Conservation (phyloP, 1,140 invertebrate species). For the Halesus radiatus region DNA sequence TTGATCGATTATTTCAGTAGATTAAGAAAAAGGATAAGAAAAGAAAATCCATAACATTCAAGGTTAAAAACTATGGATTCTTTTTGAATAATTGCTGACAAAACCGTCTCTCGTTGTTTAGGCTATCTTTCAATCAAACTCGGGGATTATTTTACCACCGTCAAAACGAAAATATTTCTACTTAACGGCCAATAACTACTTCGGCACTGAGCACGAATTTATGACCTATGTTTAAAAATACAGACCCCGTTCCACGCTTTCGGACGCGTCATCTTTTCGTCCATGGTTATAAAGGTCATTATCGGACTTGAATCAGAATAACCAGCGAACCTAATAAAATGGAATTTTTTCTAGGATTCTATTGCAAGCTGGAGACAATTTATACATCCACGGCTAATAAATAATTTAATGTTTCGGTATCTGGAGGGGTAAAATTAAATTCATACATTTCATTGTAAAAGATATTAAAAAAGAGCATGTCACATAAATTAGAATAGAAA, state of each 20-base stretch:
- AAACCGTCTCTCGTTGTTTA: too few relatives aligned
- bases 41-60: too few relatives aligned
- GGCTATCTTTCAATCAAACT: too few relatives aligned
- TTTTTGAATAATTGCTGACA: too few relatives aligned
- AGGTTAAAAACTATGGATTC: too few relatives aligned
- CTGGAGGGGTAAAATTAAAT: not conserved
- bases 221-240: constrained; percentile 27
- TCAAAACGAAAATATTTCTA: not conserved
- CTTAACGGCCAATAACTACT: constrained; percentile 11
- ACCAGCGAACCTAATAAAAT: not conserved
- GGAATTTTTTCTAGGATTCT: not conserved
- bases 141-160: not conserved
- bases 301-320: not conserved
- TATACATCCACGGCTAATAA: too few relatives aligned
- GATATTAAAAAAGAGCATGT: too few relatives aligned
- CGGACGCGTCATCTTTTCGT: constrained; percentile 1
- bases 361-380: not conserved
- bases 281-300: constrained; percentile 12
- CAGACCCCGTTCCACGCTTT: not conserved
- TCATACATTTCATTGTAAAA: too few relatives aligned
- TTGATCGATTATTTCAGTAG: too few relatives aligned
- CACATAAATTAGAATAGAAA: too few relatives aligned
- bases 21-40: too few relatives aligned
- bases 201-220: constrained; percentile 14
- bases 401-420: too few relatives aligned